A percentile compares a stretch with the other conserved stretches of the same genome.
Evolutionary conservation across 2,888 invertebrate genomes (phyloP).

Genomic region (Lypha dubia): DNA sequence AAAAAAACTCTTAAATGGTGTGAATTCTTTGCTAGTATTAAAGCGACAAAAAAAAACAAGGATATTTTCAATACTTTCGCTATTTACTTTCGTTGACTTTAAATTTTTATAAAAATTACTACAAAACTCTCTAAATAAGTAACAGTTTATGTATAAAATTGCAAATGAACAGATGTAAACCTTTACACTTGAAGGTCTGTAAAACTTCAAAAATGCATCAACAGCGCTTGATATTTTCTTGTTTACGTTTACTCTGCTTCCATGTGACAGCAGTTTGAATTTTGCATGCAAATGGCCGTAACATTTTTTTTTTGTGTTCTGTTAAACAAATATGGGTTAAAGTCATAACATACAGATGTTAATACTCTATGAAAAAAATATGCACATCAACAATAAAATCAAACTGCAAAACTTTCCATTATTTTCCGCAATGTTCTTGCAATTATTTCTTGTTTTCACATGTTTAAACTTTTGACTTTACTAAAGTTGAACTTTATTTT

Average conservation of each 20-base stretch:
- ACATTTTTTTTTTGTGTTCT: no score
- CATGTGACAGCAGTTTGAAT: neutral
- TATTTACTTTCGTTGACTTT: no score
- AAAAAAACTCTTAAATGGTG: neutral
- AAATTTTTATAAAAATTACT: no score
- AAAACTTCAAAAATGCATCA: neutral
- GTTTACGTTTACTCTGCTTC: neutral
- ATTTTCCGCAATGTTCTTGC: constrained; percentile 22
- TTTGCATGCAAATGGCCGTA: neutral
- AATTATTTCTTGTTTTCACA: constrained; percentile 3
- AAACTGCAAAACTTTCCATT: constrained; percentile 45
- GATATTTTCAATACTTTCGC: no score
- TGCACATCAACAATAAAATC: constrained; percentile 51
- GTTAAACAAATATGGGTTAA: constrained; percentile 51
- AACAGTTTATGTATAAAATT: no score
- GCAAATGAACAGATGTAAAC: no score
- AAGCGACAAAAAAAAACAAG: no score
- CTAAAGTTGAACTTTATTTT: constrained; percentile 20
- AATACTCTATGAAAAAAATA: constrained; percentile 42
- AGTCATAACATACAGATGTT: constrained; percentile 65
- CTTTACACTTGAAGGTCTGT: neutral
- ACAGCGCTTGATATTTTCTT: neutral
- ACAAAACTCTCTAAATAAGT: no score
- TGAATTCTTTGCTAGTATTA: no score
- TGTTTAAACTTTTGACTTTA: constrained; percentile 36